Conservation (phyloP, 2,113 vertebrate species). For the Poeciliopsis occidentalis region DNA sequence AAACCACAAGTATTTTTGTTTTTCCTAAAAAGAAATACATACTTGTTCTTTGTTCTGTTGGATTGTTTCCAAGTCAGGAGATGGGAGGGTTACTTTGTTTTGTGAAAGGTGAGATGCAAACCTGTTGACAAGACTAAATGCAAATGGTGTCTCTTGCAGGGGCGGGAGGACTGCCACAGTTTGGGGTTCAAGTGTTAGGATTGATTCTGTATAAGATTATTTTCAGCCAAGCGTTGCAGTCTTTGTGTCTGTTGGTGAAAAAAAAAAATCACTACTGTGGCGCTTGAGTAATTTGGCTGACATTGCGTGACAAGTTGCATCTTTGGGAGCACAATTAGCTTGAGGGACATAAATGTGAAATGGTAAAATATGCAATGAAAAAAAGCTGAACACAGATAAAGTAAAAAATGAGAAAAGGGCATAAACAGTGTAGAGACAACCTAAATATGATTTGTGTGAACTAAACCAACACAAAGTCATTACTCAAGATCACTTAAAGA, state of each 20-base stretch:
- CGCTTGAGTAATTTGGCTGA: slow-evolving; percentile 27
- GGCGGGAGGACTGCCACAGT: not conserved
- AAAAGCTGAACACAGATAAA: slow-evolving; percentile 25
- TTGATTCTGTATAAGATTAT: slow-evolving; percentile 46
- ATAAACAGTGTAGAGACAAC: slow-evolving; percentile 23
- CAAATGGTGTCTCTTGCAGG: slow-evolving; percentile 27
- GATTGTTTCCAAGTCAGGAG: slow-evolving; percentile 49
- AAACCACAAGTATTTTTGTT: not conserved
- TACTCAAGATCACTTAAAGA: slow-evolving; percentile 37
- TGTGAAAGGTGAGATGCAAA: slow-evolving; percentile 57
- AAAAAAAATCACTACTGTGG: not conserved
- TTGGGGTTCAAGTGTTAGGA: slow-evolving; percentile 35
- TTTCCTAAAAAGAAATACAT: not conserved
- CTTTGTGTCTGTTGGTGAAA: not conserved
- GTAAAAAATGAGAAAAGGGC: slow-evolving; percentile 18
- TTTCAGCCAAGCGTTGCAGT: slow-evolving; percentile 28
- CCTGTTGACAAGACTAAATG: slow-evolving; percentile 65
- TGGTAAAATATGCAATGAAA: slow-evolving; percentile 27
- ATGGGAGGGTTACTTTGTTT: slow-evolving; percentile 42
- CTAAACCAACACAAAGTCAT: slow-evolving; percentile 26
- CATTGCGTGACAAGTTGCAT: slow-evolving; percentile 40
- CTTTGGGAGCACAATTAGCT: slow-evolving; percentile 33
- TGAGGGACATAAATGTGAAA: slow-evolving; percentile 38
- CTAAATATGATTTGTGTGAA: slow-evolving; percentile 37
- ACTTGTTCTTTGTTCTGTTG: too few species aligned